phyloP scores from a whole-genome alignment of 2,888 invertebrate species.

The Ashinkailepas kermadecensis region DNA sequence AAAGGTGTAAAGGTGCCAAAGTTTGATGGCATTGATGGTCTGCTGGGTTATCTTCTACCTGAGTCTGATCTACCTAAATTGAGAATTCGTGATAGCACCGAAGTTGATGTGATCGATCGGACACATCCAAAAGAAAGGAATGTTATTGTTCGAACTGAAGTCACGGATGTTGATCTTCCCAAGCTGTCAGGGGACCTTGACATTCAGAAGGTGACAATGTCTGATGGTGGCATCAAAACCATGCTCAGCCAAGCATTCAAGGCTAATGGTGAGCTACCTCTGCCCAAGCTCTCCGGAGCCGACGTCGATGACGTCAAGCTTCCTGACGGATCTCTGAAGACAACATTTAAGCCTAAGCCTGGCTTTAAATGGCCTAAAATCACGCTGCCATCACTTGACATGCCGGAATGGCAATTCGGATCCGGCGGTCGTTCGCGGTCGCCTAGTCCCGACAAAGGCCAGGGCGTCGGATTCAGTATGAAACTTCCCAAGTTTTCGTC shows the following conservation, averaged over 20 bases:
- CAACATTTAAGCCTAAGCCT: not conserved
- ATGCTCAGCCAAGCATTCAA: slow-evolving; percentile 2
- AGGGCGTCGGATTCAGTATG: not conserved
- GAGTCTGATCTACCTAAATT: not conserved
- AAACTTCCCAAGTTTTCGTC: not conserved
- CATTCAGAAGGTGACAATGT: not conserved
- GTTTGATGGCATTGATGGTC: not conserved
- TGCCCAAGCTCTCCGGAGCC: not conserved
- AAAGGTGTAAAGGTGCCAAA: not conserved
- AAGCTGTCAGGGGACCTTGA: not conserved
- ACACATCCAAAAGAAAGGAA: not conserved
- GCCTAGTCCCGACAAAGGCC: not conserved
- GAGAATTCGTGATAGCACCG: not conserved
- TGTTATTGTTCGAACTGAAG: not conserved
- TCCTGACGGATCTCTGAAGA: not conserved
- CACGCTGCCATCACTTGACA: not conserved
- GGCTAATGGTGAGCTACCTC: not conserved
- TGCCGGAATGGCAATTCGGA: slow-evolving; percentile 5
- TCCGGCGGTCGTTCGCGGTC: not conserved
- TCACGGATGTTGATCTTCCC: not conserved
- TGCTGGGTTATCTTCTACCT: not conserved
- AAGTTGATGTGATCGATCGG: not conserved
- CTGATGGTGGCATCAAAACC: not conserved
- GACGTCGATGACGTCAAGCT: not conserved
- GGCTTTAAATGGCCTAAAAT: not conserved